These are phyloP conservation scores for Boulengeromyrus knoepffleri DNA, from an alignment of 2,113 vertebrate species.

Conservation along the genomic window DNA sequence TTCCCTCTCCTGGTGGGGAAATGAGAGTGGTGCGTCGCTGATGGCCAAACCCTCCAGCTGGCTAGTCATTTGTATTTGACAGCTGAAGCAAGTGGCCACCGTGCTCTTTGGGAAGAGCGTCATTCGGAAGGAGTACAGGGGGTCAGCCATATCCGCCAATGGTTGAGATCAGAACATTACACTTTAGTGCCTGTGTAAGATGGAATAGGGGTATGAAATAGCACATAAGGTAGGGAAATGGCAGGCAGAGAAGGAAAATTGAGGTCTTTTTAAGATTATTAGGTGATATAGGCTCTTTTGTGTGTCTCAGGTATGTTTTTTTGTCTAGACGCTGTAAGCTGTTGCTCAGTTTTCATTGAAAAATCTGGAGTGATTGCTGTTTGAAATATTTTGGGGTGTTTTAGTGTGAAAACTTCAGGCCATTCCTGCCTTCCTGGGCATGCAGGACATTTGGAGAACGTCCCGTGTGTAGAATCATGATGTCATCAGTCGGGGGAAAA, in stretches of 20 bases:
- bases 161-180: slow-evolving; percentile 45
- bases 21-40: slow-evolving; percentile 55
- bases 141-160: slow-evolving; percentile 45
- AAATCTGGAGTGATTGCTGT: neutral
- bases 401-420: neutral
- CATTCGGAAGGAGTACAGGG: slow-evolving; percentile 59
- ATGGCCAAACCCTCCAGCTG: slow-evolving; percentile 49
- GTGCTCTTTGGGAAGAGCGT: slow-evolving; percentile 53
- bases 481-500: neutral
- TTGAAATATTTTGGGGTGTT: neutral
- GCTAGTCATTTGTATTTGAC: slow-evolving; percentile 64
- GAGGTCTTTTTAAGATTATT: neutral
- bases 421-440: neutral
- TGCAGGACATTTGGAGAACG: neutral
- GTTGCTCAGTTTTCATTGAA: neutral
- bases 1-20: slow-evolving; percentile 38
- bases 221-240: slow-evolving; percentile 40
- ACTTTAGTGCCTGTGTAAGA: slow-evolving; percentile 44
- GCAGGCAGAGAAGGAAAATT: neutral
- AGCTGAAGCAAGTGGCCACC: slow-evolving; percentile 54
- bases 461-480: neutral
- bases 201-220: slow-evolving; percentile 54
- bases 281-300: neutral
- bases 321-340: neutral
- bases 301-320: neutral